Base-by-base conservation (phyloP, 2,888 invertebrate species). In the Idaea biselata region DNA sequence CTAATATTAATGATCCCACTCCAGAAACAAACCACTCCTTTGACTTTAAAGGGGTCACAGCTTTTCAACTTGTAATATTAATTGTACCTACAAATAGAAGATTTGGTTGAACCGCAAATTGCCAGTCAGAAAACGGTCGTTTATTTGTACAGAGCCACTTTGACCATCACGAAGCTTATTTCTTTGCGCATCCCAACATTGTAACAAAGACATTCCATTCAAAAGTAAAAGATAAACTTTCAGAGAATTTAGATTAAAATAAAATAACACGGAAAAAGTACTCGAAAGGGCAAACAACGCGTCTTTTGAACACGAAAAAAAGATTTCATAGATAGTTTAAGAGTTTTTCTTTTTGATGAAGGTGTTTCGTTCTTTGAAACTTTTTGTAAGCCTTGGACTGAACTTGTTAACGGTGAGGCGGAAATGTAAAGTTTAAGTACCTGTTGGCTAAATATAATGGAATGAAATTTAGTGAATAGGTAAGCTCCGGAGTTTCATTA, bases 1-100 rank as follows among this genome's bases (percentile, higher is more conserved):
- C 73, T 62, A 72, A 72, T 75, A 76, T 74, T 75, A 73, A 79
- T 77, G 68, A 68, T 68, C 58, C 63, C 65, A 73, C 71, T 74
- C 73, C 66, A 60, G 61, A 60, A 66, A 66, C 65, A 64, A 65
- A 68, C 63, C 54, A 67, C 63, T 17, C 56, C 18, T 56, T 56
- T 56, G 18, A 56, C 56, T 56, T 18, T 56, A 18, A 44, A 44
- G 44, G 44, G 14, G 44, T 44, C 14, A 3, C 44, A 44, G 44
- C 44, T 44, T 44, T 44, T 44, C 44, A 44, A 44, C 44, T 44
- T 44, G 44, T 44, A 7, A 44, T 14, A 44, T 44, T 44, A 44
- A 44, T 44, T 44, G 44, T 44, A 14, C 44, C 14, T 44, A 44
- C 44, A 44, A 44, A 44, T 44, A 44, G 44, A 44, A 14, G 44